phyloP scores from a whole-genome alignment of 2,113 vertebrate genomes.

The Alligator sinensis region DNA sequence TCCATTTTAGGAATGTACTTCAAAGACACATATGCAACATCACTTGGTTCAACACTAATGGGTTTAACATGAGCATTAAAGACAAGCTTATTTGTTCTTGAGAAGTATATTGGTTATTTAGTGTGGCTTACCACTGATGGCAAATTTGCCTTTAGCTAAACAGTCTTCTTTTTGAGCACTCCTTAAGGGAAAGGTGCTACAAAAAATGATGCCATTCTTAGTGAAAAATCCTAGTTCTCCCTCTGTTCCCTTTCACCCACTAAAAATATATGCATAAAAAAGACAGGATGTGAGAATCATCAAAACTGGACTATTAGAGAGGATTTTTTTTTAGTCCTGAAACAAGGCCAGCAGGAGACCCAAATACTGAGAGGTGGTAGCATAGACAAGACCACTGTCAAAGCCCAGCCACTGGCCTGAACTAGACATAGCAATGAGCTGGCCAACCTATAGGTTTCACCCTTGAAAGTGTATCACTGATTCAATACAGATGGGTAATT shows the following conservation, averaged over 20 bases:
- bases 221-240: not conserved
- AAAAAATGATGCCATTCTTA: not conserved
- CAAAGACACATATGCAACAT: not conserved
- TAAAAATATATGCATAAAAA: constrained; percentile 6
- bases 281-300: not conserved
- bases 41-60: not conserved
- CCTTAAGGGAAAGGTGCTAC: not conserved
- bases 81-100: not conserved
- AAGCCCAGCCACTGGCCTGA: not conserved
- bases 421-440: not conserved
- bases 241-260: not conserved
- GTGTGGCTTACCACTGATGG: not conserved
- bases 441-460: not conserved
- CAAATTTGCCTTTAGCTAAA: not conserved
- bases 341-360: not conserved
- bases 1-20: constrained; percentile 39
- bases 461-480: not conserved
- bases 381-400: not conserved
- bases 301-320: not conserved
- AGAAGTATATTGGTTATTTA: not conserved
- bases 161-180: not conserved
- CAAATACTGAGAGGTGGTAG: not conserved
- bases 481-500: not conserved
- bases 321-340: not conserved
- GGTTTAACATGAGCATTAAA: not conserved